Evolutionary conservation across 2,888 invertebrate species (phyloP).

Genomic region (Eugnorisma glareosa): DNA sequence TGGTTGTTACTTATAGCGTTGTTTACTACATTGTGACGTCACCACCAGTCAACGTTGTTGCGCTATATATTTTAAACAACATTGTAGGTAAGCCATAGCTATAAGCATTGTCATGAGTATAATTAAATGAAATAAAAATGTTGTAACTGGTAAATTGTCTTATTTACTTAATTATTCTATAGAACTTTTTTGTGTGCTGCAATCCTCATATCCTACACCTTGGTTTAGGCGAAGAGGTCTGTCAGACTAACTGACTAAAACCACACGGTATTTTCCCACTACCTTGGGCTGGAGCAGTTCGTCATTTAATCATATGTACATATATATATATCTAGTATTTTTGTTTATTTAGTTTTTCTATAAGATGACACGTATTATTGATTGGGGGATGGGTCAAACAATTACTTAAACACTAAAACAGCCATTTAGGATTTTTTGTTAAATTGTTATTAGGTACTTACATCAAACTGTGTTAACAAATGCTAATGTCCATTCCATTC

Average conservation of each 20-base stretch:
- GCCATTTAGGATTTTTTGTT: not conserved
- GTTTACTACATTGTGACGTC: slow-evolving; percentile 61
- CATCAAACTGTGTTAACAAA: too few species aligned
- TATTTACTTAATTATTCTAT: slow-evolving; percentile 9
- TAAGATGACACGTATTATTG: too few species aligned
- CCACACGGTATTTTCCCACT: not conserved
- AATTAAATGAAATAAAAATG: slow-evolving; percentile 71
- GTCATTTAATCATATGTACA: too few species aligned
- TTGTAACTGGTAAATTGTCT: slow-evolving; percentile 65
- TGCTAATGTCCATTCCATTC: not conserved
- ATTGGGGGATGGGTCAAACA: not conserved
- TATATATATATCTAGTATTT: too few species aligned
- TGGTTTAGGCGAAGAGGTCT: not conserved
- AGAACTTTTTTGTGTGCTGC: not conserved
- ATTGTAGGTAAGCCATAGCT: slow-evolving; percentile 67
- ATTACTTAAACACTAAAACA: not conserved
- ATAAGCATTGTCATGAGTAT: slow-evolving; percentile 70
- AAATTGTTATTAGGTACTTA: too few species aligned
- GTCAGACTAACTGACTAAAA: not conserved
- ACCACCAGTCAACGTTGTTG: slow-evolving; percentile 45
- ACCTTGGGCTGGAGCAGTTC: not conserved
- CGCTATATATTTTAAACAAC: slow-evolving; percentile 65
- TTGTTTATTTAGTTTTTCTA: too few species aligned
- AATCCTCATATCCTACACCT: not conserved
- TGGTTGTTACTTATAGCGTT: slow-evolving; percentile 68